Conservation (phyloP, 2,797 vertebrate species). For the Chromobotia macracanthus region DNA sequence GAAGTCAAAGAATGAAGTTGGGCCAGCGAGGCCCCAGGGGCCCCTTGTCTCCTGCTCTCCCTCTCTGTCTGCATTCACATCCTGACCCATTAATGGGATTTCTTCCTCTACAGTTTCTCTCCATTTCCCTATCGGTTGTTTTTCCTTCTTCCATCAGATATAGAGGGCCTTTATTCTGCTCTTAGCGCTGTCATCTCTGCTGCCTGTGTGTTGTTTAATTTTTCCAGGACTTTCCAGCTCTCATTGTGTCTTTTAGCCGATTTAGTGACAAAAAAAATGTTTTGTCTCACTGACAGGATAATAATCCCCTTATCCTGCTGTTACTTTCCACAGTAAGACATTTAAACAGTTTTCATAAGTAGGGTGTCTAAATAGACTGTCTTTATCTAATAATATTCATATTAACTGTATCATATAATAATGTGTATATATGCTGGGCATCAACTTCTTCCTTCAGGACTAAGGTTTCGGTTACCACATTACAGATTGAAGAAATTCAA, state of each 20-base stretch:
- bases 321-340: background rate
- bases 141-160: conserved; percentile 41
- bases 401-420: no score
- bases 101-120: conserved; percentile 25
- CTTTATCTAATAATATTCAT: no score
- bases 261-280: background rate
- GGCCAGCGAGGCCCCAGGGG: conserved; percentile 20
- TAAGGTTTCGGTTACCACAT: no score
- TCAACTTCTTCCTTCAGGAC: no score
- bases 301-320: background rate
- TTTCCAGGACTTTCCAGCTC: background rate
- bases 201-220: background rate
- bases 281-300: background rate
- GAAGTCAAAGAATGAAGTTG: conserved; percentile 18
- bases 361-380: no score
- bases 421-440: no score
- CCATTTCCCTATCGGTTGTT: conserved; percentile 23
- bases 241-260: conserved; percentile 11
- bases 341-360: background rate
- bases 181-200: conserved; percentile 13
- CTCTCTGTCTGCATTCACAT: conserved; percentile 37
- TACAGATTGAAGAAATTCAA: no score
- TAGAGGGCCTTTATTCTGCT: conserved; percentile 11
- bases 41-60: conserved; percentile 7
- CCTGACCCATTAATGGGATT: conserved; percentile 42